A percentile compares a stretch with the other conserved stretches of the same genome.
phyloP scores from a whole-genome alignment of 2,113 vertebrate genomes.

The Mormyrus lacerda region DNA sequence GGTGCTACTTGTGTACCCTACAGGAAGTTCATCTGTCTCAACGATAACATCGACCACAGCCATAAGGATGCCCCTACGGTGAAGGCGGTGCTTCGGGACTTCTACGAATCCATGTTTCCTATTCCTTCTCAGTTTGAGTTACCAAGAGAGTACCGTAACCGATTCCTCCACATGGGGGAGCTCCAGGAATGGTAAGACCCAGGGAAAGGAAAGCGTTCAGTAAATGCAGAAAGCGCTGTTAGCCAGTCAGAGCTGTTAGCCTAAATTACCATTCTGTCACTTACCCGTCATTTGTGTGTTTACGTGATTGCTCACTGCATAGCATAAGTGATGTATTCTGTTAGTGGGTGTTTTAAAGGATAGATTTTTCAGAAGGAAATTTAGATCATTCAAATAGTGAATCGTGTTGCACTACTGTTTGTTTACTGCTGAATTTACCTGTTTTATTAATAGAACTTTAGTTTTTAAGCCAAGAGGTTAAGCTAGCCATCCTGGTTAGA shows the following conservation, averaged over 20 bases:
- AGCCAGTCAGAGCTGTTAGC: not conserved
- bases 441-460: not conserved
- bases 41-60: constrained; percentile 95
- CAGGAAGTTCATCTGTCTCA: constrained; percentile 97
- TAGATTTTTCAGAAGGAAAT: not conserved
- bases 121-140: constrained; percentile 90
- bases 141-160: constrained; percentile 89
- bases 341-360: not conserved
- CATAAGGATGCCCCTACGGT: constrained; percentile 93
- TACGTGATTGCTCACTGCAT: not conserved
- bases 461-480: not conserved
- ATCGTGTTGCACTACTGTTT: not conserved
- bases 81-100: constrained; percentile 92
- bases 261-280: not conserved
- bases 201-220: not conserved
- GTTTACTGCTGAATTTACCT: not conserved
- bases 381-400: not conserved
- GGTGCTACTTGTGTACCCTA: not conserved
- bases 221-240: not conserved
- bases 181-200: constrained; percentile 83
- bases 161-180: constrained; percentile 91
- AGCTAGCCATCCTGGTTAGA: not conserved
- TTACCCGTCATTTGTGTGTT: not conserved
- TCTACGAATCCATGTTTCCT: constrained; percentile 98
- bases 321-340: not conserved